phyloP scores from a whole-genome alignment of 1,140 invertebrate genomes.

The Euwallacea fornicatus region DNA sequence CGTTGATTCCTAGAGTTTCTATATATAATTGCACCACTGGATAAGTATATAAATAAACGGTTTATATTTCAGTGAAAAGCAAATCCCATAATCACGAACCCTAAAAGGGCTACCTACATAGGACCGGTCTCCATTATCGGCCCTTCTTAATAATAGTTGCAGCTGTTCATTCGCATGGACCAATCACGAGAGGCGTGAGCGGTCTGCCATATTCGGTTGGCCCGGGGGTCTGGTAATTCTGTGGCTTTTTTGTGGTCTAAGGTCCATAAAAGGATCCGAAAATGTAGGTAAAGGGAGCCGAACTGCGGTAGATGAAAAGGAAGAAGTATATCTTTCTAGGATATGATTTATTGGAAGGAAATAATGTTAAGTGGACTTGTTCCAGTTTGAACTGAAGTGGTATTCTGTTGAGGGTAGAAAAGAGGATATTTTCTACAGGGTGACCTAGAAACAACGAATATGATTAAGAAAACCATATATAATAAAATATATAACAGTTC shows the following conservation, averaged over 20 bases:
- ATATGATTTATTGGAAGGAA: too few species aligned
- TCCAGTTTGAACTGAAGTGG: too few species aligned
- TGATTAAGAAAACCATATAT: too few species aligned
- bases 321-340: background rate
- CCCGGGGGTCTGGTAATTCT: background rate
- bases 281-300: background rate
- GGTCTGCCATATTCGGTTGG: constrained; percentile 12
- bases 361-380: too few species aligned
- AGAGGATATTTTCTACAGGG: too few species aligned
- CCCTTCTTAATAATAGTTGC: constrained; percentile 11
- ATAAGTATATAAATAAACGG: too few species aligned
- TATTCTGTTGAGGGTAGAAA: too few species aligned
- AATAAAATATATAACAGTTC: too few species aligned
- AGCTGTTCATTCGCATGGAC: constrained; percentile 24
- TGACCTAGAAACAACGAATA: too few species aligned
- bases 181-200: constrained; percentile 21
- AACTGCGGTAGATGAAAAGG: background rate
- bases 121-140: constrained; percentile 17
- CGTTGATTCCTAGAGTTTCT: too few species aligned
- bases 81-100: background rate
- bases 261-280: background rate
- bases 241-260: constrained; percentile 6
- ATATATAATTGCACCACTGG: too few species aligned
- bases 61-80: too few species aligned
- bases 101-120: background rate